These are phyloP conservation scores for Urocitellus parryii DNA, from an alignment of 2,113 vertebrate genomes.

Conservation along the genomic window DNA sequence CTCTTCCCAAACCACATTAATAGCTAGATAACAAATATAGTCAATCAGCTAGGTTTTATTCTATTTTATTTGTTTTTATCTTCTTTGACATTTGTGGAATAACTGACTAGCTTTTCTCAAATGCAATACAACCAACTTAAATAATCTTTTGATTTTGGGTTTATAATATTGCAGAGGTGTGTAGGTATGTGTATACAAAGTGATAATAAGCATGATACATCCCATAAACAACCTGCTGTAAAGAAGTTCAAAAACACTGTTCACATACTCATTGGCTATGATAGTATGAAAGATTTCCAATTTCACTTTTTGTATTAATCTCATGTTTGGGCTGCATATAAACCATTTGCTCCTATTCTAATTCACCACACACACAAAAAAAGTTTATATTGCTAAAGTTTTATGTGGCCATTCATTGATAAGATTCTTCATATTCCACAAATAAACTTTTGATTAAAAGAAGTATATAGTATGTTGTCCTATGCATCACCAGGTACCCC, in stretches of 20 bases:
- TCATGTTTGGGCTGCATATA: not conserved
- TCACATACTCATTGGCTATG: not conserved
- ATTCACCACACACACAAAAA: not conserved
- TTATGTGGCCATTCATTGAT: not conserved
- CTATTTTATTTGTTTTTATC: not conserved
- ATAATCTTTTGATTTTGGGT: not conserved
- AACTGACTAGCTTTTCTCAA: not conserved
- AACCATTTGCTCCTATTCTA: not conserved
- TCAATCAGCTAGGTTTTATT: not conserved
- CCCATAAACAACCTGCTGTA: not conserved
- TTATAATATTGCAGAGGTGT: not conserved
- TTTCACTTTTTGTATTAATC: not conserved
- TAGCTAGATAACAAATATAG: not conserved
- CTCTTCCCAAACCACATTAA: not conserved
- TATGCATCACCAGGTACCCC: not conserved
- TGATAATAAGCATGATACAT: not conserved
- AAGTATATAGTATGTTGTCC: not conserved
- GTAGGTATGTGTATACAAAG: not conserved
- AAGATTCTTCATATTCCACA: not conserved
- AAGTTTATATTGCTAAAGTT: not conserved
- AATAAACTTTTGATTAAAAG: not conserved
- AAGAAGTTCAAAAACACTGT: not conserved
- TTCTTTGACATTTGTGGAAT: not conserved
- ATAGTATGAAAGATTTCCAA: not conserved
- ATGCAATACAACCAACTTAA: not conserved